Evolutionary conservation across 2,888 invertebrate genomes (phyloP), one percentile per base, ranked within the genome.

Genomic region (Oxyteleia sp.): DNA sequence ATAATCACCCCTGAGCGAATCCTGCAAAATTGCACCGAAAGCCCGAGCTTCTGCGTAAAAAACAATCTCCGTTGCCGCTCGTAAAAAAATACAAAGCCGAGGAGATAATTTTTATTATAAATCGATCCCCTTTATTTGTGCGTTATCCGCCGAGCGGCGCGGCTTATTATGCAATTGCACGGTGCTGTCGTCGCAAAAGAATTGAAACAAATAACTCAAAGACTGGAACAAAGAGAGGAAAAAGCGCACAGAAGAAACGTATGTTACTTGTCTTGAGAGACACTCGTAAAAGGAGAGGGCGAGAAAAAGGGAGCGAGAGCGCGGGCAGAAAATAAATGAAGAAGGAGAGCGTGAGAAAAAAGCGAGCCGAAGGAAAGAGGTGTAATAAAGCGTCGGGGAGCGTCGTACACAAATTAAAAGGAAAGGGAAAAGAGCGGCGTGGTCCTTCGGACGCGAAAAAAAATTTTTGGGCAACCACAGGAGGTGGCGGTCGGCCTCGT

Each of bases 401-500:
- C 16, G 7, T 49, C 53, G 45, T 51, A 66, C 49, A 35, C 64
- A 72, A 64, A 72, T 57, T 61, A 69, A 51, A 68, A 51, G 13
- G 49, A 23, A 26, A 43, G 41, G 18, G 32, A 11, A 10, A 32
- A 26, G 20, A n/a, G 51, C 15, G 23, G 49, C 61, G 51, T 11
- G 32, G 55, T 68, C 68, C 55, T 78, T 71, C 41, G 75, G 49
- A 26, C 49, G 45, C 23, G n/a, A n/a, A 69, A 55, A 83, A 82
- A 82, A 81, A 51, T 83, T 85, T 82, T 85, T 76, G 85, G 83
- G 64, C 76, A 80, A 81, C 85, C 80, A 66, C 82, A 76, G 81
- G 74, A 83, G 74, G 80, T 61, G 85, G 88, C 87, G 88, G 90
- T 88, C 90, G 90, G 91, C 89, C 89, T 90, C 91, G 91, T 91